phyloP scores from a whole-genome alignment of 2,888 invertebrate species.

The Glyphotaelius pellucidus region DNA sequence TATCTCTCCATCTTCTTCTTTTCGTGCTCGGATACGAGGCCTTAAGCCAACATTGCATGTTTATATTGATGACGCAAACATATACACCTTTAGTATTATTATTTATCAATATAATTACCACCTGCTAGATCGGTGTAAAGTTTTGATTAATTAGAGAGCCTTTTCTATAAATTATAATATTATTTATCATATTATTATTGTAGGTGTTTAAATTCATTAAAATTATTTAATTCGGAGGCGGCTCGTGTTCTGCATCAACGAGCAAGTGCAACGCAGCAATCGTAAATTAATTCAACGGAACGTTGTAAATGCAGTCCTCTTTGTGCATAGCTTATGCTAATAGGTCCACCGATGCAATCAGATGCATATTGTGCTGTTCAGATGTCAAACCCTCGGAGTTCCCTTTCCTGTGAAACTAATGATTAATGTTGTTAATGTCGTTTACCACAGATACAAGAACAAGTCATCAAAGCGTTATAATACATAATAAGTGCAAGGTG shows the following conservation, averaged over 20 bases:
- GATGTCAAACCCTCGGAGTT: background rate
- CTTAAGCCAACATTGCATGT: background rate
- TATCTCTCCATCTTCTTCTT: too few relatives aligned
- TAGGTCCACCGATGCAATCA: background rate
- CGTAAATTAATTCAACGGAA: background rate
- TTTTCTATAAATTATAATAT: background rate
- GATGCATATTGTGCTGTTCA: conserved; percentile 12
- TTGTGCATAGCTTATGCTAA: conserved; percentile 24
- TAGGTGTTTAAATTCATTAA: background rate
- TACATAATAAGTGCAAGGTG: background rate
- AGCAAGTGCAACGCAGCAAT: background rate
- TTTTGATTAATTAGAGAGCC: background rate
- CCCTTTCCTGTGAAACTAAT: background rate
- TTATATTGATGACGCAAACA: background rate
- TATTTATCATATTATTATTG: background rate
- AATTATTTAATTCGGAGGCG: background rate
- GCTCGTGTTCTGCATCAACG: conserved; percentile 17
- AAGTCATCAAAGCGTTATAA: background rate
- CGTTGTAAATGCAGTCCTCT: background rate
- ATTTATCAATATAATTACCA: background rate
- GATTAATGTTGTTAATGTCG: background rate
- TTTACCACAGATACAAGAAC: background rate
- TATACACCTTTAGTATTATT: background rate
- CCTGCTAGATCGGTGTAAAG: background rate
- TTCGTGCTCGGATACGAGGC: too few relatives aligned